Conservation (phyloP, 2,888 invertebrate genomes). For the Phortica okadai region DNA sequence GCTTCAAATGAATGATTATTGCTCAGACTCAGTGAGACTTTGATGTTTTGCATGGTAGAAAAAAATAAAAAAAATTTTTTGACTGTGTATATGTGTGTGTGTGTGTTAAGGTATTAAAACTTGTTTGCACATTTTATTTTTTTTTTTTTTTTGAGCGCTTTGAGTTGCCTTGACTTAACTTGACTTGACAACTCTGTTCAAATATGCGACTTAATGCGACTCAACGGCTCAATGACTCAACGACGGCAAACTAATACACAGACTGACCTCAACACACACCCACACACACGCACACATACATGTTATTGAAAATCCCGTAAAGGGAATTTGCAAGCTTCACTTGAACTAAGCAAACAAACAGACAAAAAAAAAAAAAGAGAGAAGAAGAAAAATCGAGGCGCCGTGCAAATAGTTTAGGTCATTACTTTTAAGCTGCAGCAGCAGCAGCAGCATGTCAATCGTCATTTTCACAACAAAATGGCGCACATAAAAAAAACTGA, state of each 20-base stretch:
- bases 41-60: no score
- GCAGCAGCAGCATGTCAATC: constrained; percentile 8
- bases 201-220: no score
- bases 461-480: constrained; percentile 19
- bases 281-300: not conserved
- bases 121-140: no score
- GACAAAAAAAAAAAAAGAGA: not conserved
- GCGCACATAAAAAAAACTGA: not conserved
- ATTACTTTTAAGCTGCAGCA: constrained; percentile 15
- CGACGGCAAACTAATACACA: not conserved
- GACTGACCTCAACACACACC: constrained; percentile 12
- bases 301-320: constrained; percentile 15
- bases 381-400: not conserved
- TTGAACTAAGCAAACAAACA: no score
- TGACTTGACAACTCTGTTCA: no score
- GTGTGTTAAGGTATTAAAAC: no score
- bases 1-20: not conserved
- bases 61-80: no score
- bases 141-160: no score
- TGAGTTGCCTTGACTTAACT: no score
- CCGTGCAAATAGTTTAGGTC: not conserved
- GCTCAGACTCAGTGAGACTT: no score
- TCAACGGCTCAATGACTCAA: no score
- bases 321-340: not conserved
- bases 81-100: no score